Base-by-base conservation (phyloP, 2,888 invertebrate species). In the Leucozona laternaria region DNA sequence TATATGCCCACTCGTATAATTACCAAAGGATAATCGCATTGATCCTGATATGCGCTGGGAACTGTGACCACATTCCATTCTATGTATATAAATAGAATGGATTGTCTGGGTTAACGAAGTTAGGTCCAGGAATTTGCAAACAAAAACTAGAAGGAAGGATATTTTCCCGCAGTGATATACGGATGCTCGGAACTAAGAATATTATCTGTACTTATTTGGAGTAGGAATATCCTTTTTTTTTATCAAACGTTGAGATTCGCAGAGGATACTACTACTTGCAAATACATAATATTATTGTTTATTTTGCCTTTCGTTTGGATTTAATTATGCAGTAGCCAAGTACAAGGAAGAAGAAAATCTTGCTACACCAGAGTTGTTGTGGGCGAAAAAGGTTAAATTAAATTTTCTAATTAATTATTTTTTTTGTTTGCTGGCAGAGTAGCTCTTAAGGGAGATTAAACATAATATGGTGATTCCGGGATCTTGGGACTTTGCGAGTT, bases 321-420 rank as follows among this genome's bases (percentile, higher is more conserved):
- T 48, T 66, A 66, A 66, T 66, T 48, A 66, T 34, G 15, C 0
- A 34, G 31, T 0, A 34, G 31, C 31, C 31, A 31, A 20, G 48
- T 66, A 43, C 43, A 43, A 28, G 53, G 28, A 53, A 1, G 28
- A 53, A 1, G 28, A 15, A 28, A 53, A 28, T 53, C n/a, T n/a
- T n/a, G n/a, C n/a, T n/a, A 25, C n/a, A 43, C 5, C 22, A 43
- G 62, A n/a, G 6, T 31, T 4, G 8, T 62, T 62, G 60, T 43
- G 25, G 40, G 40, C 25, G 20, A 62, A 37, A 60, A 43, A 43
- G 48, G 45, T 20, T 66, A 34, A 66, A 66, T 66, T 66, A 48
- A 48, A 66, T 66, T 66, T 66, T 66, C 66, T 43, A 43, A 62
- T 62, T 45, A 62, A 15, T 22, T 45, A 43, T 66, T 48, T 17